phyloP scores from a whole-genome alignment of 2,113 vertebrate genomes.

The Siphamia tubifer region DNA sequence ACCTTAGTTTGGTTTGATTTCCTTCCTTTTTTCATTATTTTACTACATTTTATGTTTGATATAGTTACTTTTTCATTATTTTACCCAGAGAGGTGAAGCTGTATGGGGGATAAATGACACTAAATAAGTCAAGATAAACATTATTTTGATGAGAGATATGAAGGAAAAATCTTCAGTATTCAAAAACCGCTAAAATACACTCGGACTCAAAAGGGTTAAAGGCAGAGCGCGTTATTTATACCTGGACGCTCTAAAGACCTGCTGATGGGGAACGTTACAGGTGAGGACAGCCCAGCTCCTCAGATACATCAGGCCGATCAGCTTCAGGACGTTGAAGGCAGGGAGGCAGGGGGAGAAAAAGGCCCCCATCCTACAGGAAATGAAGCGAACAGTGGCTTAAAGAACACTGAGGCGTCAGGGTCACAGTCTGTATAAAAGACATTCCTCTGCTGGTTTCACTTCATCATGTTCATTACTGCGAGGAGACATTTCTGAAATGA shows the following conservation, averaged over 20 bases:
- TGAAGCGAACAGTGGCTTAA: background rate
- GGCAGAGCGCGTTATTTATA: no score
- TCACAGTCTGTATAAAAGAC: constrained; percentile 30
- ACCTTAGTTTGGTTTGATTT: no score
- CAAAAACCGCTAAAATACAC: no score
- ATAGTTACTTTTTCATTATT: no score
- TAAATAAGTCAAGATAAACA: no score
- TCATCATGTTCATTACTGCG: constrained; percentile 49
- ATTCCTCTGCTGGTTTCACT: constrained; percentile 25
- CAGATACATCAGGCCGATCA: constrained; percentile 97
- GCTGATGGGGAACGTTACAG: constrained; percentile 97
- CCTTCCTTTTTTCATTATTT: no score
- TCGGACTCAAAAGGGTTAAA: no score
- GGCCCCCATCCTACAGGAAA: constrained; percentile 91
- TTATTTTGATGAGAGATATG: no score
- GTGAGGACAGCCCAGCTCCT: constrained; percentile 98
- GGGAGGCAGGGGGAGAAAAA: constrained; percentile 98
- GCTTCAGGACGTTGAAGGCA: constrained; percentile 95
- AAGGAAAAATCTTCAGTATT: no score
- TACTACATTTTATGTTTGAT: no score
- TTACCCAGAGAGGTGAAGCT: no score
- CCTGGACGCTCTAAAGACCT: constrained; percentile 97
- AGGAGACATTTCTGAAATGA: constrained; percentile 52
- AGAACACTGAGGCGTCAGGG: background rate
- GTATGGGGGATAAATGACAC: no score